Conservation (phyloP, 92 coral and sea anemone species). For the Pocillopora grandis region DNA sequence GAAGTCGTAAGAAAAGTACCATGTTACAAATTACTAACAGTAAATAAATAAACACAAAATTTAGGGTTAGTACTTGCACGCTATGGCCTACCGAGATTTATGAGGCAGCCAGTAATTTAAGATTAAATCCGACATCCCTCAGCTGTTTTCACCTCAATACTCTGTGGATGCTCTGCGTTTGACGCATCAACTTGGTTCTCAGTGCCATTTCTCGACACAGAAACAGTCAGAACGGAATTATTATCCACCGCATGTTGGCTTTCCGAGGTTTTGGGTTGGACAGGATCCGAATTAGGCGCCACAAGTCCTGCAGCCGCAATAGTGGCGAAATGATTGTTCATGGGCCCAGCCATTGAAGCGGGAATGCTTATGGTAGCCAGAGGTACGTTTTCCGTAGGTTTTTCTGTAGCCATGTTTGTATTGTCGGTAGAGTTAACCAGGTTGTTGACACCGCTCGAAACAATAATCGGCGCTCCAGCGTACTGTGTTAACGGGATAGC, state of each 20-base stretch:
- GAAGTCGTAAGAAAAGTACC: conserved; percentile 19
- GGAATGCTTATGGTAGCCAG: conserved; percentile 45
- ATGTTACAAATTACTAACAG: conserved; percentile 33
- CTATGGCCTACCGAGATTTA: conserved; percentile 20
- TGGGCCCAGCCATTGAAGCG: conserved; percentile 45
- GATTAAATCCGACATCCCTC: conserved; percentile 85
- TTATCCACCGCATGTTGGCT: conserved; percentile 20
- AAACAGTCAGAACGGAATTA: conserved; percentile 23
- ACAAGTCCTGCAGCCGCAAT: conserved; percentile 26
- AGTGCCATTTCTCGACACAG: background rate
- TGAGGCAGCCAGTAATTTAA: conserved; percentile 6
- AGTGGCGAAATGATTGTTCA: conserved; percentile 44
- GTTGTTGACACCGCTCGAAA: conserved; percentile 73
- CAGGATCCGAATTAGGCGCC: conserved; percentile 38
- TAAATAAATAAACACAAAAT: conserved; percentile 45
- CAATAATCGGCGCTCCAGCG: conserved; percentile 67
- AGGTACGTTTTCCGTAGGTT: conserved; percentile 67
- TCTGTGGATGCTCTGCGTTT: conserved; percentile 50
- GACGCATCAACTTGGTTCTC: conserved; percentile 22
- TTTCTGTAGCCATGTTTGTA: conserved; percentile 64
- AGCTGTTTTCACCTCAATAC: conserved; percentile 90
- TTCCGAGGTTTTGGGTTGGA: conserved; percentile 28
- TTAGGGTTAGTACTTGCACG: background rate
- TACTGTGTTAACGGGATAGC: conserved; percentile 87
- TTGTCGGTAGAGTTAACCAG: conserved; percentile 69